Conservation (phyloP, 2,797 vertebrate species). For the Gambusia yucatana region DNA sequence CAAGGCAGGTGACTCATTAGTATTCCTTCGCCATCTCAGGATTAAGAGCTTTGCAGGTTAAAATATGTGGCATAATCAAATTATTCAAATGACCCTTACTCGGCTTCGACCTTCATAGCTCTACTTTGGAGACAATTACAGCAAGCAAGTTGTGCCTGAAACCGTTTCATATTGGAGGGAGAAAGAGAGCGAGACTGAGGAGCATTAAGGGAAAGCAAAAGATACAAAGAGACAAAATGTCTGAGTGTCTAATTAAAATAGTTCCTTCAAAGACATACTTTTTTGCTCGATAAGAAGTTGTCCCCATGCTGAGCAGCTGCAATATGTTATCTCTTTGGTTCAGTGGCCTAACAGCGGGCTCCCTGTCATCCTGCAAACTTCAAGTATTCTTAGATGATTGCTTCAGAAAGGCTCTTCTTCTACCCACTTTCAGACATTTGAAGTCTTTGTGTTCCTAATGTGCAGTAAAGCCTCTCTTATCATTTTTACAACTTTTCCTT, state of each 20-base stretch:
- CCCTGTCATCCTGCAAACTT: constrained; percentile 25
- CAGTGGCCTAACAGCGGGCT: constrained; percentile 52
- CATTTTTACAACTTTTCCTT: background rate
- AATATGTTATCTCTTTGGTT: constrained; percentile 43
- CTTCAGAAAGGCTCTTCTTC: constrained; percentile 9
- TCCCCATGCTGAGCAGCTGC: constrained; percentile 33
- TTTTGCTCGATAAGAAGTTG: constrained; percentile 37
- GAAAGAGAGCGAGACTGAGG: constrained; percentile 16
- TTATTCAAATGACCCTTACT: constrained; percentile 73
- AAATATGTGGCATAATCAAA: constrained; percentile 73
- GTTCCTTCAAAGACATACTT: constrained; percentile 50
- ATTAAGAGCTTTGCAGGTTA: constrained; percentile 76
- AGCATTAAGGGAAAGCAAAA: constrained; percentile 23
- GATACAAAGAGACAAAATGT: constrained; percentile 51
- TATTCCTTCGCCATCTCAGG: constrained; percentile 54
- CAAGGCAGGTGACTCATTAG: constrained; percentile 73
- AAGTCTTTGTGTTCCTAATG: background rate
- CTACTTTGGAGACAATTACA: constrained; percentile 66
- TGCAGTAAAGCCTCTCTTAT: background rate
- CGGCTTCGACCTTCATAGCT: constrained; percentile 65
- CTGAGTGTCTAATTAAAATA: constrained; percentile 73
- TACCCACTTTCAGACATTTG: constrained; percentile 11
- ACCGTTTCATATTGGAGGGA: constrained; percentile 63
- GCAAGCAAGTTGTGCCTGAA: constrained; percentile 56
- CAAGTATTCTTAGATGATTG: constrained; percentile 31